Evolutionary conservation across 2,888 invertebrate genomes (phyloP), one percentile per base, ranked within the genome.

Genomic region (Phlogophora meticulosa): DNA sequence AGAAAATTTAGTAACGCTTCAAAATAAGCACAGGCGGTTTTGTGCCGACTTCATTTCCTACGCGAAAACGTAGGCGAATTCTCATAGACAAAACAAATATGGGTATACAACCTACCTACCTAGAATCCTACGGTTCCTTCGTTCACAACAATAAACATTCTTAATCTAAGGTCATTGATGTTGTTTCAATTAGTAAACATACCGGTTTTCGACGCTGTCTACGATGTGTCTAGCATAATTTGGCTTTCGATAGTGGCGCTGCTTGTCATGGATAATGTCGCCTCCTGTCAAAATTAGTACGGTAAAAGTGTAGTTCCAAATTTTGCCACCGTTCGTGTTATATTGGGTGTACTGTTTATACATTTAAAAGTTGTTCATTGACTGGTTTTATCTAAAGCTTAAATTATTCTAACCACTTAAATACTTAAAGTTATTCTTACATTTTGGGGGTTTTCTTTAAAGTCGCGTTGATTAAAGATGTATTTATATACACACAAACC

Each of bases 11-110:
- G 9, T 4, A 17, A 53, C 9, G 5, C n/a, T 15, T 43, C 13
- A 32, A 55, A 67, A 57, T 22, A 58, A 48, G 58, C 20, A 58
- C 59, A 58, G 40, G 69, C 58, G 28, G 20, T 69, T 49, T 49
- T 48, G 42, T 65, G 20, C 17, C 45, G 24, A 10, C 15, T n/a
- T 28, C n/a, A n/a, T n/a, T n/a, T 28, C 36, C 42, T 48, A 70
- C 70, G 32, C 60, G 7, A 38, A 32, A 22, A 38, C 13, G 60
- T 59, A 59, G 42, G 61, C 49, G 42, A 69, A 42, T 59, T 49
- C 10, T 15, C 40, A 17, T 22, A 22, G 4, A 65, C 17, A 24
- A 15, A 22, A 40, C 32, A 49, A 63, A n/a, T 4, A 38, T 24
- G 10, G 15, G 10, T 36, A 1, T 9, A 17, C 17, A 17, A 11